Base-by-base conservation (phyloP, 2,113 vertebrate genomes). In the Oplegnathus fasciatus region DNA sequence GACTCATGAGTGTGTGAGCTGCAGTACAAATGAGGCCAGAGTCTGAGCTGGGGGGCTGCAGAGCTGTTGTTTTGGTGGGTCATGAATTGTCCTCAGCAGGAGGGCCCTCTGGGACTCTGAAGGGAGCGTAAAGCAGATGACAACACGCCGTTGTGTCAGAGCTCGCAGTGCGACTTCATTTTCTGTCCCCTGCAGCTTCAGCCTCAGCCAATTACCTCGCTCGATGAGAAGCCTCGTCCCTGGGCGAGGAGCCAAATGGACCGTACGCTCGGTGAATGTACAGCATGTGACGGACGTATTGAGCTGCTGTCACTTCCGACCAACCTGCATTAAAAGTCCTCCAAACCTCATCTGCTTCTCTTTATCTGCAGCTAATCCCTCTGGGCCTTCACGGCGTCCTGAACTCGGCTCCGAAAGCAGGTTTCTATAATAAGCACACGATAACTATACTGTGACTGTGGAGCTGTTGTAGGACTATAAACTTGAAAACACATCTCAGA, bases 281-380 rank as follows among this genome's bases (percentile, higher is more conserved):
- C 52, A 69, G 11, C 57, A 44, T 40, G 78, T 30, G 48, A 72
- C 5, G 20, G 20, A 32, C 9, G 34, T 30, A 44, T 26, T 3
- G 28, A 69, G 37, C 46, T 46, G 65, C 65, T 1, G 66, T 13
- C 13, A 34, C 30, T 7, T 20, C 13, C 4, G 52, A 55, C 58
- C 50, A 0, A 48, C 40, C 64, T 28, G 62, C 22, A 26, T 14
- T 1, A n/a, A n/a, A 22, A 15, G 48, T 48, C 71, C 28, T 40
- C 18, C 57, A 62, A 7, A 57, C 34, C 26, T 70, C 81, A 55
- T 77, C 73, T 83, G 74, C 26, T 77, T 55, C 73, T 76, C 55
- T 42, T 70, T 46, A 24, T 22, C 1, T 37, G 32, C 55, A 30
- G 40, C 73, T 46, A 42, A 0, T 14, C 72, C 80, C 13, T 44